Percentiles rank a stretch among this genome's conserved stretches.
Conservation (phyloP, 1,140 invertebrate species). For the Goniozus legneri region DNA sequence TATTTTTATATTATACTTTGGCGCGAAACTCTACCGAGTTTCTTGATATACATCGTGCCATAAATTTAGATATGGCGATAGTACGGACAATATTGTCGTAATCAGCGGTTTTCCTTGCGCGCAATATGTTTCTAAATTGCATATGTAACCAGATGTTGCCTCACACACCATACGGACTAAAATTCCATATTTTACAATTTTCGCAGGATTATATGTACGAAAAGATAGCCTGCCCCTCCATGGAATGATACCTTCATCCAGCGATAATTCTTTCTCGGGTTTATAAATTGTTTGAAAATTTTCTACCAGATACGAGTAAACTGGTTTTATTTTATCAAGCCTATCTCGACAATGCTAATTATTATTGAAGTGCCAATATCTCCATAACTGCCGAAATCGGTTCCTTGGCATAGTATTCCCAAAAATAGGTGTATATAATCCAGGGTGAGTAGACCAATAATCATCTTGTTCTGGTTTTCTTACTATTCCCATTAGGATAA, state of each 20-base stretch:
- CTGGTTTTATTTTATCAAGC: conserved; percentile 9
- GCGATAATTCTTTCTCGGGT: conserved; percentile 5
- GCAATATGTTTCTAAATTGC: conserved; percentile 7
- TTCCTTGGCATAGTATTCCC: conserved; percentile 3
- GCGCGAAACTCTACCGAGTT: too few relatives aligned
- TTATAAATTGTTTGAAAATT: conserved; percentile 10
- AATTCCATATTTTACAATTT: conserved; percentile 11
- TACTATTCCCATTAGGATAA: conserved; percentile 13
- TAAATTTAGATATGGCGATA: conserved; percentile 5
- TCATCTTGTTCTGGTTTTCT: conserved; percentile 11
- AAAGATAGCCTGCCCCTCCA: conserved; percentile 7
- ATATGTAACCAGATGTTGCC: conserved; percentile 2
- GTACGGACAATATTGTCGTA: conserved; percentile 2
- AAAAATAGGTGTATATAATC: conserved; percentile 4
- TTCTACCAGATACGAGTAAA: background rate
- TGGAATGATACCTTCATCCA: conserved; percentile 9
- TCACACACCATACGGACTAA: conserved; percentile 11
- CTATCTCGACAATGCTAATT: conserved; percentile 4
- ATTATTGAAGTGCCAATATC: conserved; percentile 6
- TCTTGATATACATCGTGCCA: too few relatives aligned
- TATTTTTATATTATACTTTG: too few relatives aligned
- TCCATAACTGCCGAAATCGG: conserved; percentile 6
- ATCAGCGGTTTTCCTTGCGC: conserved; percentile 2
- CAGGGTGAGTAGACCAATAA: conserved; percentile 8
- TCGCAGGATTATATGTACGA: conserved; percentile 8